Evolutionary conservation across 2,888 invertebrate genomes (phyloP), one percentile per base, ranked within the genome.

Genomic region (Microdon myrmicae): DNA sequence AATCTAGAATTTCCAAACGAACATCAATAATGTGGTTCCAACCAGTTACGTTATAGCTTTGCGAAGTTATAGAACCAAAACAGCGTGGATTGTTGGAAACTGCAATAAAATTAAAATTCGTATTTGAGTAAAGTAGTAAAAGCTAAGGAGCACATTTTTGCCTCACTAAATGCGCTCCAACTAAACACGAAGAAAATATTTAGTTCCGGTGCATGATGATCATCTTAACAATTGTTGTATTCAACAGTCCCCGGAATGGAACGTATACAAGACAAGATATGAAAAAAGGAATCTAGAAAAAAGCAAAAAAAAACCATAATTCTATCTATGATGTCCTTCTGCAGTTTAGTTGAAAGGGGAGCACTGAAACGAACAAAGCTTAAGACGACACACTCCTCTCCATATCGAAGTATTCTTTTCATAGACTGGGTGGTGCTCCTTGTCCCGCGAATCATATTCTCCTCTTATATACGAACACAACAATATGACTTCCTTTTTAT

Each of bases 351-450:
- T 29, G 25, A 32, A 37, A 29, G 29, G 17, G 32, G 17, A 47
- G 32, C 26, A 16, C 14, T 20, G 31, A 25, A 20, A 23, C 9
- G 12, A 38, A 28, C 9, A 31, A 51, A 48, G 16, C 35, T 20
- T 31, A 37, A 35, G 28, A 31, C 31, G 44, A 53, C 28, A 38
- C 32, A 37, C 34, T 51, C 34, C 39, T 35, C 45, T 51, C 34
- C 28, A 34, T 38, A 38, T 60, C 44, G 43, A 55, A 38, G 23
- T 59, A 43, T 39, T 38, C 26, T 22, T 37, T 31, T 31, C 45
- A n/a, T 45, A 64, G 56, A 64, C 56, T 45, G 61, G 55, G 61
- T 44, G 55, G 39, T 51, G 58, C 54, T n/a, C n/a, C n/a, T n/a
- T 54, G 12, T 32, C 28, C 38, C 28, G 8, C 13, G 20, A 16